Evolutionary conservation across 2,888 invertebrate species (phyloP).

Genomic region (Liodrosophila aerea): DNA sequence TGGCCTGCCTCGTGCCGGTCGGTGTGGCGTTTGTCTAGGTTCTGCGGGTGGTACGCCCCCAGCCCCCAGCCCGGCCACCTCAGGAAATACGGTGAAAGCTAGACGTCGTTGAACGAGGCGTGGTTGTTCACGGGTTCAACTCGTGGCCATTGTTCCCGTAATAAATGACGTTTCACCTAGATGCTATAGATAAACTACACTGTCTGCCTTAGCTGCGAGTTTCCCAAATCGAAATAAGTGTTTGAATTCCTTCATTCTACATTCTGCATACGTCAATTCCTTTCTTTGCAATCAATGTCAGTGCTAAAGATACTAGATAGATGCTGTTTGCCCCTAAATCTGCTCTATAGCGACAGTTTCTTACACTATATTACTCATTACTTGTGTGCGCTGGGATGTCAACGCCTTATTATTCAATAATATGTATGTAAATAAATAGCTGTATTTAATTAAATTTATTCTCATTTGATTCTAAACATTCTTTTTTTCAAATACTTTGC

Average conservation of each 20-base stretch:
- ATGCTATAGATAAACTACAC: slow-evolving; percentile 1
- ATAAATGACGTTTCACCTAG: slow-evolving; percentile 49
- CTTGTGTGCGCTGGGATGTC: slow-evolving; percentile 24
- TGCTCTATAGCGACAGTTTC: background rate
- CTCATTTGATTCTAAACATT: slow-evolving; percentile 35
- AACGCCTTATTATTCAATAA: slow-evolving; percentile 30
- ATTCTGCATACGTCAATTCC: no score
- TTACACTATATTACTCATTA: background rate
- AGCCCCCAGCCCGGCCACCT: background rate
- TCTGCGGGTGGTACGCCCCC: background rate
- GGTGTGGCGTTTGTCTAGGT: slow-evolving; percentile 27
- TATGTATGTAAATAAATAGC: slow-evolving; percentile 7
- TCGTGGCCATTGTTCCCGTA: slow-evolving; percentile 59
- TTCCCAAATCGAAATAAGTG: slow-evolving; percentile 25
- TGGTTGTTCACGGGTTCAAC: slow-evolving; percentile 48
- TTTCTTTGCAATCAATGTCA: no score
- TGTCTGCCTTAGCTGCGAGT: background rate
- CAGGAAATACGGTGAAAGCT: slow-evolving; percentile 2
- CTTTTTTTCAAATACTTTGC: slow-evolving; percentile 12
- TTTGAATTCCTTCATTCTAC: slow-evolving; percentile 32
- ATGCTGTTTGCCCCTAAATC: no score
- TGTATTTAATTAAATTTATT: slow-evolving; percentile 27
- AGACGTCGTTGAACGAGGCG: slow-evolving; percentile 11
- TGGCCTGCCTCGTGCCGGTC: slow-evolving; percentile 33
- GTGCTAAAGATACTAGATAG: no score